Base-by-base conservation (phyloP, 1,140 invertebrate genomes). In the Yoshiicerus persimilis region DNA sequence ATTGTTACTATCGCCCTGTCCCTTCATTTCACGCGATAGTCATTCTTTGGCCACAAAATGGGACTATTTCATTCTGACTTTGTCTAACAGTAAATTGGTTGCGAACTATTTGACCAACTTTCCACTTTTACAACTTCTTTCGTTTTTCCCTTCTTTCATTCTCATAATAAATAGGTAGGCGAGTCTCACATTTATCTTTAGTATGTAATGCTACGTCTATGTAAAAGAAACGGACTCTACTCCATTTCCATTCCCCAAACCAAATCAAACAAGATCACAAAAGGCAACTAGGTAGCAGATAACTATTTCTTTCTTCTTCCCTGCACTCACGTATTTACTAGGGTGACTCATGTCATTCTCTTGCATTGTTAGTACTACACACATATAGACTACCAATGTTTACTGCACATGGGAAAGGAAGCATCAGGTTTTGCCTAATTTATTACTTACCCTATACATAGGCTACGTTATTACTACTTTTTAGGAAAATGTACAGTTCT, bases 61-160 rank as follows among this genome's bases (percentile, higher is more conserved):
- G 32, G 34, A 9, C 75, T 32, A 80, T 80, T 80, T 80, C 30
- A 16, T 4, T 16, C 20, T 80, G 16, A 36, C 75, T 80, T 34
- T 80, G 34, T 80, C 32, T 36, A 20, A 32, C 30, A 36, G 75
- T 32, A 80, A 80, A 36, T 38, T 80, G 75, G 75, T 36, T 80
- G 32, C 38, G 75, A 80, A 38, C 75, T 80, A 34, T 80, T 36
- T 80, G 75, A 80, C 75, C 75, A 80, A 80, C 75, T 80, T 80
- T 80, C 75, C 32, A 36, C 75, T 80, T 80, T 80, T 80, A 80
- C 75, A 36, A n/a, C 75, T 80, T 36, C 66, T 70, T 70, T 70
- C 66, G n/a, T 80, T 80, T 80, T n/a, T 36, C 34, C 70, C n/a
- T n/a, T 4, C 75, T 80, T 80, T 80, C 75, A 80, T 36, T 80